phyloP scores from a whole-genome alignment of 2,888 invertebrate genomes.

The Zhengitettix transpicula region DNA sequence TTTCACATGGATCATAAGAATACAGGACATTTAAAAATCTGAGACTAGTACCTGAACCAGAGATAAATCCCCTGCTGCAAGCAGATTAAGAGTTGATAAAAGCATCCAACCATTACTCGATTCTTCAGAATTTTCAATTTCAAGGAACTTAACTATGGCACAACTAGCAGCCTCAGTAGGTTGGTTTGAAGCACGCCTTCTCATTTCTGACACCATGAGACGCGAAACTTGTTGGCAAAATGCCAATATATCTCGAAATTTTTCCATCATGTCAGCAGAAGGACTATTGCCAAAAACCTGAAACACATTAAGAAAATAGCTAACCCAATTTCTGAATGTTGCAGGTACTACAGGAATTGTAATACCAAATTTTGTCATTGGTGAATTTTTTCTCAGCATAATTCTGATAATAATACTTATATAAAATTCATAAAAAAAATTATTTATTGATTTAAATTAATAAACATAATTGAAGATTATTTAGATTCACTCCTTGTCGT shows the following conservation, averaged over 20 bases:
- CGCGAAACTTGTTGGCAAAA: conserved; percentile 90
- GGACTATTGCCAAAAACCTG: conserved; percentile 88
- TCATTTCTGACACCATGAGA: conserved; percentile 92
- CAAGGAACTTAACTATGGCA: conserved; percentile 90
- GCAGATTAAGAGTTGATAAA: conserved; percentile 72
- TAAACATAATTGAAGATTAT: too few relatives aligned
- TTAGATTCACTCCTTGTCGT: too few relatives aligned
- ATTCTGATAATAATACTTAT: too few relatives aligned
- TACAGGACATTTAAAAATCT: too few relatives aligned
- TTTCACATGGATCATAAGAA: too few relatives aligned
- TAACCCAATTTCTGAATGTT: background rate
- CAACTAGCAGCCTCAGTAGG: conserved; percentile 90
- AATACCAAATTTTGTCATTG: too few relatives aligned
- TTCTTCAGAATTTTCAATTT: conserved; percentile 88
- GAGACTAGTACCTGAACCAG: conserved; percentile 55
- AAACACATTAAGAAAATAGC: conserved; percentile 10
- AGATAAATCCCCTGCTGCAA: conserved; percentile 79
- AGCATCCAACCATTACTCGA: conserved; percentile 96
- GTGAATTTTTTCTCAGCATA: too few relatives aligned
- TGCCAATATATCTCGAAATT: conserved; percentile 89
- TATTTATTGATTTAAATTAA: too few relatives aligned
- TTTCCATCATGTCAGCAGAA: conserved; percentile 90
- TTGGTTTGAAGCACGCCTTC: conserved; percentile 88
- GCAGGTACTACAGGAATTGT: too few relatives aligned
- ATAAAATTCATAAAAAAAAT: too few relatives aligned